Percentiles rank a stretch among this genome's conserved stretches.
These are phyloP conservation scores for Pyrochroa serraticornis DNA, from an alignment of 2,888 invertebrate species.

Conservation along the genomic window DNA sequence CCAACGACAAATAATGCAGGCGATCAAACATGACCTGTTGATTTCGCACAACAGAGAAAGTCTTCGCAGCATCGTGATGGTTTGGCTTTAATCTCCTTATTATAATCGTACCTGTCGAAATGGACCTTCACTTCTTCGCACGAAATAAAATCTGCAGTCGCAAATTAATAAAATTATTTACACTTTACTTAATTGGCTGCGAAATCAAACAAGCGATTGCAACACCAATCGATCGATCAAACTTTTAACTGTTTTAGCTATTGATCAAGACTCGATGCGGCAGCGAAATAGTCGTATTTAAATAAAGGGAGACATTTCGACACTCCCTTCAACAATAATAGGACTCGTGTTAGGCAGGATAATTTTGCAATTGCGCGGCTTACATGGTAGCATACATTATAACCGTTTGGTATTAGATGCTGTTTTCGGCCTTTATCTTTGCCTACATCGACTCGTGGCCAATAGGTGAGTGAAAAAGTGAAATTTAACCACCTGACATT, in stretches of 20 bases:
- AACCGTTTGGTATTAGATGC: slow-evolving; percentile 21
- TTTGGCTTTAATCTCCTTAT: slow-evolving; percentile 14
- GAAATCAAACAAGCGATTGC: slow-evolving; percentile 15
- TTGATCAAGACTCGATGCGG: slow-evolving; percentile 5
- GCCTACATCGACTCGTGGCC: slow-evolving; percentile 2
- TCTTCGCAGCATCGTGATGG: slow-evolving; percentile 19
- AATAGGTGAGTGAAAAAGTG: slow-evolving; percentile 17
- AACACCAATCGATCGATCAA: slow-evolving; percentile 1
- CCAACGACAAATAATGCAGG: slow-evolving; percentile 13
- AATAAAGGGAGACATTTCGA: slow-evolving; percentile 10
- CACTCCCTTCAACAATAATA: slow-evolving; percentile 17
- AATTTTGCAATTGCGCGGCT: slow-evolving; percentile 19
- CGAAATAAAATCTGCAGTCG: slow-evolving; percentile 15
- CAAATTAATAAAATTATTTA: slow-evolving; percentile 23
- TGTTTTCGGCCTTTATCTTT: slow-evolving; percentile 12
- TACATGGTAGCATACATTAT: slow-evolving; percentile 11
- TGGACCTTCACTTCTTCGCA: slow-evolving; percentile 9
- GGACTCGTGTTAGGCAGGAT: slow-evolving; percentile 13
- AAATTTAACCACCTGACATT: slow-evolving; percentile 26
- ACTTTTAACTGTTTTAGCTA: slow-evolving; percentile 10
- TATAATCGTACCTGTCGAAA: slow-evolving; percentile 16
- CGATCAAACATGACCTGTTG: slow-evolving; percentile 14
- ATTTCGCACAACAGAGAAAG: slow-evolving; percentile 12
- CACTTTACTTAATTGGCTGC: slow-evolving; percentile 18
- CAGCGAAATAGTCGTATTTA: background rate